phyloP scores from a whole-genome alignment of 2,797 vertebrate genomes.

The Lerista edwardsae region DNA sequence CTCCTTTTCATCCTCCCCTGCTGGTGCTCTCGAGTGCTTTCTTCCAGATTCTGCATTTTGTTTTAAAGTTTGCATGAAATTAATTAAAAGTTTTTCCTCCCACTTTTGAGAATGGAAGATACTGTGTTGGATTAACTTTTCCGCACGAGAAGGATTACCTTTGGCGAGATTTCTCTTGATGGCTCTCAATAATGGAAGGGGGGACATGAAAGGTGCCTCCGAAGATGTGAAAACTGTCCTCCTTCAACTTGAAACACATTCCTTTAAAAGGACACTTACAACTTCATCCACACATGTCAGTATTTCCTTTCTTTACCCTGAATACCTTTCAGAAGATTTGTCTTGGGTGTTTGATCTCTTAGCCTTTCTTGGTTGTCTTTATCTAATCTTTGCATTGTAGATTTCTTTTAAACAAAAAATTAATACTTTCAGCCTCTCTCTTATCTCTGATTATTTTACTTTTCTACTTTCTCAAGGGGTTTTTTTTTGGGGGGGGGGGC shows the following conservation, averaged over 20 bases:
- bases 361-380: conserved; percentile 70
- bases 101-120: background rate
- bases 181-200: conserved; percentile 45
- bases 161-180: conserved; percentile 48
- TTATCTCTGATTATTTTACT: conserved; percentile 78
- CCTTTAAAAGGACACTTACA: conserved; percentile 71
- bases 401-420: conserved; percentile 67
- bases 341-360: conserved; percentile 77
- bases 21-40: conserved; percentile 2
- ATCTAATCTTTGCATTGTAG: conserved; percentile 69
- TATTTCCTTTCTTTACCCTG: conserved; percentile 64
- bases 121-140: conserved; percentile 51
- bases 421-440: conserved; percentile 61
- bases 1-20: background rate
- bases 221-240: conserved; percentile 50
- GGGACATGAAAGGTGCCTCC: conserved; percentile 59
- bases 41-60: conserved; percentile 13
- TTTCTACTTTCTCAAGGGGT: conserved; percentile 70
- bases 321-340: conserved; percentile 71
- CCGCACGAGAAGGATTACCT: conserved; percentile 46
- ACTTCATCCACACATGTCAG: conserved; percentile 60
- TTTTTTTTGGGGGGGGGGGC: conserved; percentile 28
- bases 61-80: conserved; percentile 53
- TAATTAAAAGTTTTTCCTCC: conserved; percentile 45
- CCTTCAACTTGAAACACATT: conserved; percentile 59